Conservation (phyloP, 2,797 vertebrate genomes). For the Pampus argenteus region DNA sequence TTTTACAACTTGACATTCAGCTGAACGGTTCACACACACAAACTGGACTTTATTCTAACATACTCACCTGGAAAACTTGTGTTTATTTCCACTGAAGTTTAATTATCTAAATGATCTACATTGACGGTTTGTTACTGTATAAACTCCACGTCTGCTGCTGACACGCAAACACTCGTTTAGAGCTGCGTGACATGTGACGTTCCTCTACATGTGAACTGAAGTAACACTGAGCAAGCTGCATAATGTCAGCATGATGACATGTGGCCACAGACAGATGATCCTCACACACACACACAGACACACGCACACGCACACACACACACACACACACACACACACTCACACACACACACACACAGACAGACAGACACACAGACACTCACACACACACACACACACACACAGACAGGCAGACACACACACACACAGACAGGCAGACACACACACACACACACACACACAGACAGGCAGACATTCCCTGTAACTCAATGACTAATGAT, state of each 20-base stretch:
- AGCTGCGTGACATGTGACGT: slow-evolving; percentile 18
- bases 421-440: slow-evolving; percentile 7
- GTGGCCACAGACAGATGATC: slow-evolving; percentile 52
- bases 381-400: slow-evolving; percentile 24
- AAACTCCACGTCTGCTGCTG: slow-evolving; percentile 9
- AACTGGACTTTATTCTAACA: too few relatives aligned
- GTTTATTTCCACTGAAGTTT: background rate
- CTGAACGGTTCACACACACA: too few relatives aligned
- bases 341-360: slow-evolving; percentile 5
- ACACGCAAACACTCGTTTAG: slow-evolving; percentile 34
- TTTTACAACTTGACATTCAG: too few relatives aligned
- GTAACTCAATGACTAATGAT: slow-evolving; percentile 24
- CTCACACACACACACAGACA: slow-evolving; percentile 33
- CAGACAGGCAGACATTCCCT: slow-evolving; percentile 29
- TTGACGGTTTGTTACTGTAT: too few relatives aligned
- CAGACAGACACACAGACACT: slow-evolving; percentile 33
- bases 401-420: slow-evolving; percentile 53
- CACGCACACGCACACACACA: slow-evolving; percentile 53
- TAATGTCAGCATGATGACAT: slow-evolving; percentile 51
- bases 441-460: background rate
- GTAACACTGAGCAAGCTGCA: slow-evolving; percentile 32
- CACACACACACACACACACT: background rate
- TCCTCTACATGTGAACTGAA: slow-evolving; percentile 6
- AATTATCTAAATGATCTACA: background rate
- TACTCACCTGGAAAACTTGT: background rate